Evolutionary conservation across 1,140 invertebrate genomes (phyloP), one percentile per base, ranked within the genome.

Genomic region (Reticulitermes speratus): DNA sequence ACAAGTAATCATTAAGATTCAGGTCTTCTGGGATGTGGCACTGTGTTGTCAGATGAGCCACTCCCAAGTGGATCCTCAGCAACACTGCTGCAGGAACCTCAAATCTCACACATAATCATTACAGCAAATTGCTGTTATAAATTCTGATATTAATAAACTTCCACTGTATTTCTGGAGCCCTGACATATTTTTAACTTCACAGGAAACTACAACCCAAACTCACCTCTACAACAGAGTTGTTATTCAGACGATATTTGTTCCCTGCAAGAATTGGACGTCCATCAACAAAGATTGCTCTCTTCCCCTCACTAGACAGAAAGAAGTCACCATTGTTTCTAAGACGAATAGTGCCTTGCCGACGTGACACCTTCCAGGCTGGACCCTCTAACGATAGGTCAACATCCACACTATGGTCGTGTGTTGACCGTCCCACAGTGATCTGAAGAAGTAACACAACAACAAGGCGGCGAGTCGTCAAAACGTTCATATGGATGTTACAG

Each of bases 201-300:
- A 82, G 23, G 21, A 38, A 82, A 82, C 19, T 1, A 59, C 7
- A 85, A 21, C 48, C 8, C 12, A 21, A 11, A 85, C 75, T 85
- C 91, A 98, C 97, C 94, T 99, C 98, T 87, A 99, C 95, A 8
- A 99, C 96, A 87, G 97, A 97, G 91, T 99, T 99, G 90, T 99
- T 96, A 88, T 96, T 96, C 3, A 99, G 92, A 88, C 97, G 96
- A 44, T 95, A 95, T 92, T 98, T 98, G 89, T 96, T 97, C 32
- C 97, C 97, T 82, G 94, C 93, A 6, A 98, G 92, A 83, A 99
- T 94, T 0, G 97, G 97, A 88, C 96, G 94, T 7, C 98, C 97
- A 90, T 99, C 97, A 9, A 99, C 96, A 90, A 97, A 98, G 88
- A 99, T 96, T 0, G 97, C 95, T 87, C 98, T 91, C 90, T 98